Percentiles rank a stretch among this genome's conserved stretches.
Conservation (phyloP, 2,113 vertebrate species). For the Laterallus jamaicensis region DNA sequence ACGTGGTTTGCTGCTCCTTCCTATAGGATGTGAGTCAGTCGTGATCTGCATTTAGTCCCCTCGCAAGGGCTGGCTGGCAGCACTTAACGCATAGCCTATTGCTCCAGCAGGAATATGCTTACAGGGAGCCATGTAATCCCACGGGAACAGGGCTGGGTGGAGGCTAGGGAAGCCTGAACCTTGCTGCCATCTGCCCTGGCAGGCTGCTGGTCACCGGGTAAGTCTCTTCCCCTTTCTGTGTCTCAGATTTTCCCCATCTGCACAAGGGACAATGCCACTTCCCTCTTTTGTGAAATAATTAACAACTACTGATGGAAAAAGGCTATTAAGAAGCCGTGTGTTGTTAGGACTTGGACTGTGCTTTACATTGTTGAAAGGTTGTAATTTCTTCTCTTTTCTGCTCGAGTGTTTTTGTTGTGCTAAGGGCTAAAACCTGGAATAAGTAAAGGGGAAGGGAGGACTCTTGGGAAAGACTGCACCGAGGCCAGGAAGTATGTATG, state of each 20-base stretch:
- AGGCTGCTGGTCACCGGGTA: slow-evolving; percentile 21
- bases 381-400: slow-evolving; percentile 33
- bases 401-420: neutral
- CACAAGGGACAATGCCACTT: slow-evolving; percentile 51
- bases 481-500: slow-evolving; percentile 1
- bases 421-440: neutral
- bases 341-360: neutral
- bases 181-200: slow-evolving; percentile 50
- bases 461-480: neutral
- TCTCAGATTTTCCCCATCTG: slow-evolving; percentile 35
- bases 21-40: slow-evolving; percentile 57
- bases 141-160: neutral
- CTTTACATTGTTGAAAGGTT: slow-evolving; percentile 22
- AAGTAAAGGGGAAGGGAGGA: neutral
- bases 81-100: neutral
- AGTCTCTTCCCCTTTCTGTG: slow-evolving; percentile 40
- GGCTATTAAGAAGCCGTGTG: slow-evolving; percentile 2
- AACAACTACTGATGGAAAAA: slow-evolving; percentile 32
- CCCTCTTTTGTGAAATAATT: slow-evolving; percentile 54
- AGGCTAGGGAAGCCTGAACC: slow-evolving; percentile 43
- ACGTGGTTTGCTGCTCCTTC: neutral
- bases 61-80: slow-evolving; percentile 4
- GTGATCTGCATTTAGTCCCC: neutral
- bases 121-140: neutral
- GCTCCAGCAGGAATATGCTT: neutral